phyloP scores from a whole-genome alignment of 2,888 invertebrate species.

The Leptopilina syphax region DNA sequence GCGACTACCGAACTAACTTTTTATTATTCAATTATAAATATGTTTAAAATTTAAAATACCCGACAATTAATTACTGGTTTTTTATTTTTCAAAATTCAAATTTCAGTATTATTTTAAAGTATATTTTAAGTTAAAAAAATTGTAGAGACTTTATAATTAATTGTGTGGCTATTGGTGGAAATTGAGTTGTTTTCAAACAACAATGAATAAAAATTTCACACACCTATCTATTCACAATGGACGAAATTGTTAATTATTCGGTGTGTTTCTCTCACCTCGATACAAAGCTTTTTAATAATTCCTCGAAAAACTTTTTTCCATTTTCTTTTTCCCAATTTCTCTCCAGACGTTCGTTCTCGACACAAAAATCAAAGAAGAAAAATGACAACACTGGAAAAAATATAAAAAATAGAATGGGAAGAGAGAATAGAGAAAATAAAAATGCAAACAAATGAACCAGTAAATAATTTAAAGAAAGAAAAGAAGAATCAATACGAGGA shows the following conservation, averaged over 20 bases:
- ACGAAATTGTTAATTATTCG: neutral
- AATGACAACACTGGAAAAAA: neutral
- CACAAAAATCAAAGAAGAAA: neutral
- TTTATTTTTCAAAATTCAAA: too few relatives aligned
- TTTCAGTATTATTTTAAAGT: too few relatives aligned
- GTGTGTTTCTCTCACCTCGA: neutral
- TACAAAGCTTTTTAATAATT: constrained; percentile 8
- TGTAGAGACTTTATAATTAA: neutral
- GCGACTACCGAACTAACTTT: too few relatives aligned
- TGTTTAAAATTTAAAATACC: too few relatives aligned
- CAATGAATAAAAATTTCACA: constrained; percentile 6
- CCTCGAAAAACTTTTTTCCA: neutral
- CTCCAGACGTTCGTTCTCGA: neutral
- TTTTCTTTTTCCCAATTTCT: neutral
- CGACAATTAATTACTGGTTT: too few relatives aligned
- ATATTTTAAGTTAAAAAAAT: too few relatives aligned
- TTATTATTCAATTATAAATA: too few relatives aligned
- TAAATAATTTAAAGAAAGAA: neutral
- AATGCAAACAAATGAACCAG: neutral
- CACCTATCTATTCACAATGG: neutral
- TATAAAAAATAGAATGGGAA: too few relatives aligned
- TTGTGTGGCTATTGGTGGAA: neutral
- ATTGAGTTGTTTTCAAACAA: constrained; percentile 6
- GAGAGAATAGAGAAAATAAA: neutral
- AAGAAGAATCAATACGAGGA: too few relatives aligned